Conservation (phyloP, 2,113 vertebrate species). For the Tragulus kanchil region DNA sequence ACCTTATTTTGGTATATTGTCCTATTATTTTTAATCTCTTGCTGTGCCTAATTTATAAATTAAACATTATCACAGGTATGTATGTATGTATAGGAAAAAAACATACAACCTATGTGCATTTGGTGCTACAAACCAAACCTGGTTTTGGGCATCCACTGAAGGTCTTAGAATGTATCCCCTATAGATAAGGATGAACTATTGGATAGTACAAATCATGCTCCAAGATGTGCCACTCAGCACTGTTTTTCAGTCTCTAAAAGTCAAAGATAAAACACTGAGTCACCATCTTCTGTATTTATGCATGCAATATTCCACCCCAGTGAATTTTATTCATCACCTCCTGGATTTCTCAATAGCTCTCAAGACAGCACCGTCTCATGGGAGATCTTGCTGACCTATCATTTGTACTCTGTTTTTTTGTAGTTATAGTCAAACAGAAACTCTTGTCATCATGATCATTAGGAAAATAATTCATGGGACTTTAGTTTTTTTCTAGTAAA, state of each 20-base stretch:
- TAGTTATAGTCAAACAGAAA: background rate
- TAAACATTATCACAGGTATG: background rate
- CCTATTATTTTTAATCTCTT: background rate
- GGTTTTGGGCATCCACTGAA: background rate
- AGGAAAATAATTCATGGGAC: slow-evolving; percentile 67
- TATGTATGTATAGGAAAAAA: background rate
- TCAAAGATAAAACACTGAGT: slow-evolving; percentile 35
- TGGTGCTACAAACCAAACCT: background rate
- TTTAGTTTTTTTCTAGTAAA: slow-evolving; percentile 63
- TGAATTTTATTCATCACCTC: background rate
- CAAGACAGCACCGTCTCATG: background rate
- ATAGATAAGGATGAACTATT: background rate
- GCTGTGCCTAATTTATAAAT: background rate
- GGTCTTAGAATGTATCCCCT: background rate
- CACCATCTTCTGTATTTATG: background rate
- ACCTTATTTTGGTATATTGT: background rate
- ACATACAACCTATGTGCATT: background rate
- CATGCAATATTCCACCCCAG: background rate
- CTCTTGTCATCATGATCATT: slow-evolving; percentile 32
- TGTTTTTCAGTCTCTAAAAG: slow-evolving; percentile 15
- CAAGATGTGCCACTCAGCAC: background rate
- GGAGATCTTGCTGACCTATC: background rate
- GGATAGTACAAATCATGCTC: background rate
- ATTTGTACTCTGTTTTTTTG: background rate
- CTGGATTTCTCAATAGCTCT: background rate